Conservation (phyloP, 2,888 invertebrate species). For the Eupelmus urozonus region DNA sequence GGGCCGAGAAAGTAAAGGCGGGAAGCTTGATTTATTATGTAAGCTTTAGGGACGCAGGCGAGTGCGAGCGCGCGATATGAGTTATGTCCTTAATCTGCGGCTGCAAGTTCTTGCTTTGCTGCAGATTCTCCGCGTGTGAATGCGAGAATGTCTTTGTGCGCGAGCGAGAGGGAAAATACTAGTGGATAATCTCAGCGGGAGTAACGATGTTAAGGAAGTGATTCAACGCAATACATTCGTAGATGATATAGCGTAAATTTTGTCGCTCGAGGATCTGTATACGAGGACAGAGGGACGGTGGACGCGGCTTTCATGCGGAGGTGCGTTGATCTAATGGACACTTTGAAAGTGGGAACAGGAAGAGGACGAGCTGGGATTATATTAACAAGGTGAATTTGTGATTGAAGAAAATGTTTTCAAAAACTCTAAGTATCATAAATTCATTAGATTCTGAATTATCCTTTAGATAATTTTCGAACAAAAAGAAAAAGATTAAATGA, state of each 20-base stretch:
- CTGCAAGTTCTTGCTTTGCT: constrained; percentile 47
- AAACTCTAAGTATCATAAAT: background rate
- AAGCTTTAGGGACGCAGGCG: constrained; percentile 53
- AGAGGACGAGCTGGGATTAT: background rate
- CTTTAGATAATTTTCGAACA: background rate
- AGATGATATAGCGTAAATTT: constrained; percentile 53
- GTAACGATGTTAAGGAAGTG: constrained; percentile 67
- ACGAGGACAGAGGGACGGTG: constrained; percentile 7
- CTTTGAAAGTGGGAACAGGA: constrained; percentile 20
- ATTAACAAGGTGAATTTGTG: background rate
- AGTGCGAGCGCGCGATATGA: no score
- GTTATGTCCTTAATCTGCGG: constrained; percentile 59
- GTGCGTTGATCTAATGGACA: constrained; percentile 49
- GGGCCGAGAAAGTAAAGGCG: constrained; percentile 64
- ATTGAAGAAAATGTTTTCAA: no score
- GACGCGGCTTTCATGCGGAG: background rate
- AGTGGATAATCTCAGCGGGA: constrained; percentile 41
- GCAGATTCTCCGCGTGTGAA: constrained; percentile 25
- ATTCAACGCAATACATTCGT: constrained; percentile 70
- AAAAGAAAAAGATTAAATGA: background rate
- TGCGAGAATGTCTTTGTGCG: background rate
- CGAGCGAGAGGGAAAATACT: constrained; percentile 15
- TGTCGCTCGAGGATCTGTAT: constrained; percentile 47
- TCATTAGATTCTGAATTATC: background rate
- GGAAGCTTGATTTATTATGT: constrained; percentile 64